Conservation (phyloP, 1,140 invertebrate species). For the Sarcophaga peregrina region DNA sequence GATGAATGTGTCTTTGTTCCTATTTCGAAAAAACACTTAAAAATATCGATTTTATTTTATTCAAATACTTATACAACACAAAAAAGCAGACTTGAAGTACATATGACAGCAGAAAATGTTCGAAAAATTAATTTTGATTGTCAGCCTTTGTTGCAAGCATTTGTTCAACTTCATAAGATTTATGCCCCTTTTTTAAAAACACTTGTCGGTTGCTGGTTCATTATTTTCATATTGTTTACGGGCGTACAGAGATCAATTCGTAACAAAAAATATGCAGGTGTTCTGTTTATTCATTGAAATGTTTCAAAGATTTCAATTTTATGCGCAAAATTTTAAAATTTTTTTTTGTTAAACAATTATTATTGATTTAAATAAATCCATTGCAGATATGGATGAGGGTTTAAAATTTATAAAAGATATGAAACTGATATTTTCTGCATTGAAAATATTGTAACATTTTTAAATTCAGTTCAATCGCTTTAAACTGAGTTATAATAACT, state of each 20-base stretch:
- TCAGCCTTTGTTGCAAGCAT: neutral
- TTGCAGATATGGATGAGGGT: too few species aligned
- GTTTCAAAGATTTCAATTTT: neutral
- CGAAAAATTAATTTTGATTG: neutral
- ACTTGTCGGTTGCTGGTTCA: neutral
- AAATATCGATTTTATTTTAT: neutral
- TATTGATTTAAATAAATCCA: too few species aligned
- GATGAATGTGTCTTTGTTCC: neutral
- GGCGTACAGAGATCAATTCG: neutral
- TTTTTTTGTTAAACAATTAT: neutral
- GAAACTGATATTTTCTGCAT: too few species aligned
- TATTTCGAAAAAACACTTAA: neutral
- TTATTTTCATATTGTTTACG: neutral
- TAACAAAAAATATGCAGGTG: neutral
- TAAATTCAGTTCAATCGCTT: too few species aligned
- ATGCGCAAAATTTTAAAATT: neutral
- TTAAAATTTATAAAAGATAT: too few species aligned
- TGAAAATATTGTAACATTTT: too few species aligned
- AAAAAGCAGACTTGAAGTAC: neutral
- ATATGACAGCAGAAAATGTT: neutral
- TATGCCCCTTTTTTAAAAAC: neutral
- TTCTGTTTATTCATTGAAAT: neutral
- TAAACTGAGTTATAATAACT: too few species aligned
- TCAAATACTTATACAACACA: neutral
- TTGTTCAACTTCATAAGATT: neutral